These are phyloP conservation scores for Ptilorrhoa leucosticta DNA, from an alignment of 2,113 vertebrate genomes.

Conservation along the genomic window DNA sequence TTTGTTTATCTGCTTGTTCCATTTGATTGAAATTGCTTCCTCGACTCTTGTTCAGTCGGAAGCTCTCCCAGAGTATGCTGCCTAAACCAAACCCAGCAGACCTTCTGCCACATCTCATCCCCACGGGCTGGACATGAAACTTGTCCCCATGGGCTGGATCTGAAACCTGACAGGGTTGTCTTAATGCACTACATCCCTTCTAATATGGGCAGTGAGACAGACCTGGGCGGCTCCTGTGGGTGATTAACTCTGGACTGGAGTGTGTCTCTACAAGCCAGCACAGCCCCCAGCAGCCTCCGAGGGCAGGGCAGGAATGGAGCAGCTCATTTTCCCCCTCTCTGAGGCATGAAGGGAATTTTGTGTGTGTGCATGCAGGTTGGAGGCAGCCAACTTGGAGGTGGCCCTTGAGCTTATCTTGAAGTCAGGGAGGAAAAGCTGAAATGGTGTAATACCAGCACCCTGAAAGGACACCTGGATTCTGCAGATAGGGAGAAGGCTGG, in stretches of 20 bases:
- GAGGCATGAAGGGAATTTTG: conserved; percentile 51
- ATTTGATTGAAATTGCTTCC: conserved; percentile 43
- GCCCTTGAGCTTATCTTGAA: not conserved
- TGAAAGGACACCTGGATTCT: not conserved
- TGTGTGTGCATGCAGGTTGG: not conserved
- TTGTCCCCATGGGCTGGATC: not conserved
- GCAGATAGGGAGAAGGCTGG: not conserved
- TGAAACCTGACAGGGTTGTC: accelerated
- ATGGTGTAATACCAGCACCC: not conserved
- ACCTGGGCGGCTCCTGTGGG: not conserved
- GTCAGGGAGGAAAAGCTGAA: not conserved
- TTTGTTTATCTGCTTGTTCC: conserved; percentile 7
- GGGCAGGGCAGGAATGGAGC: not conserved
- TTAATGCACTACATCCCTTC: not conserved
- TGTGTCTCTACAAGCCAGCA: not conserved
- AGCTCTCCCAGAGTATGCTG: not conserved
- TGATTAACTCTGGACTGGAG: not conserved
- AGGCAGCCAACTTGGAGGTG: not conserved
- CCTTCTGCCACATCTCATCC: not conserved
- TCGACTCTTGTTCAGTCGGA: not conserved
- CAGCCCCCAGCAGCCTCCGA: not conserved
- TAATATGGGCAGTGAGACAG: accelerated
- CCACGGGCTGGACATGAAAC: accelerated
- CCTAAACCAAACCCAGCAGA: not conserved
- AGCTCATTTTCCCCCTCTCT: not conserved